phyloP scores from a whole-genome alignment of 2,113 vertebrate species.

The Garra rufa region DNA sequence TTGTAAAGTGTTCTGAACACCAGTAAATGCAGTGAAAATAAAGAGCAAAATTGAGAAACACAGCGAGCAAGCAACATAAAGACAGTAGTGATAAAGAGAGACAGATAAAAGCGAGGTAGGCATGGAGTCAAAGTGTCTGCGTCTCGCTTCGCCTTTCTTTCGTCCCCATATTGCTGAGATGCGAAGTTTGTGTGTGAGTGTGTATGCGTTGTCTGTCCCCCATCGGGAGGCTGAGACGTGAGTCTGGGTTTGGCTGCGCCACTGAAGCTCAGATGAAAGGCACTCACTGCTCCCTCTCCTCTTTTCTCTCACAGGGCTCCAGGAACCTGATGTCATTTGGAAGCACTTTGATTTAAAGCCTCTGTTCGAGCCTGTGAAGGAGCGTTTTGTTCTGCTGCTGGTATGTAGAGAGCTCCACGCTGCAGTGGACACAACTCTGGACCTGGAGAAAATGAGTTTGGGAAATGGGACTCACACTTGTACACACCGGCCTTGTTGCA shows the following conservation, averaged over 20 bases:
- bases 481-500: slow-evolving; percentile 56
- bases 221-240: slow-evolving; percentile 43
- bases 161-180: slow-evolving; percentile 47
- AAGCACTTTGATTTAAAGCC: slow-evolving; percentile 65
- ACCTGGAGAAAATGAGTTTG: slow-evolving; percentile 49
- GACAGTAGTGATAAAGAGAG: neutral
- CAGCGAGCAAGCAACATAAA: neutral
- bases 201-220: slow-evolving; percentile 44
- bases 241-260: slow-evolving; percentile 51
- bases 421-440: slow-evolving; percentile 49
- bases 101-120: slow-evolving; percentile 19
- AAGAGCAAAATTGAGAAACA: neutral
- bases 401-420: slow-evolving; percentile 67
- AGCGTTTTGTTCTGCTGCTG: slow-evolving; percentile 65
- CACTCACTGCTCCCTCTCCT: slow-evolving; percentile 60
- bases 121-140: slow-evolving; percentile 47
- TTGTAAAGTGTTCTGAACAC: neutral
- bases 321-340: slow-evolving; percentile 65
- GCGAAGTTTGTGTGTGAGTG: slow-evolving; percentile 21
- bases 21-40: neutral
- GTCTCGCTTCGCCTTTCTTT: slow-evolving; percentile 57
- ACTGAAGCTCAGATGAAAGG: slow-evolving; percentile 64
- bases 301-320: slow-evolving; percentile 57
- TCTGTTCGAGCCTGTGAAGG: slow-evolving; percentile 68
- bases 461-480: slow-evolving; percentile 41